Evolutionary conservation across 2,113 vertebrate species (phyloP), one percentile per base, ranked within the genome.

Genomic region (Pterocles orientalis): DNA sequence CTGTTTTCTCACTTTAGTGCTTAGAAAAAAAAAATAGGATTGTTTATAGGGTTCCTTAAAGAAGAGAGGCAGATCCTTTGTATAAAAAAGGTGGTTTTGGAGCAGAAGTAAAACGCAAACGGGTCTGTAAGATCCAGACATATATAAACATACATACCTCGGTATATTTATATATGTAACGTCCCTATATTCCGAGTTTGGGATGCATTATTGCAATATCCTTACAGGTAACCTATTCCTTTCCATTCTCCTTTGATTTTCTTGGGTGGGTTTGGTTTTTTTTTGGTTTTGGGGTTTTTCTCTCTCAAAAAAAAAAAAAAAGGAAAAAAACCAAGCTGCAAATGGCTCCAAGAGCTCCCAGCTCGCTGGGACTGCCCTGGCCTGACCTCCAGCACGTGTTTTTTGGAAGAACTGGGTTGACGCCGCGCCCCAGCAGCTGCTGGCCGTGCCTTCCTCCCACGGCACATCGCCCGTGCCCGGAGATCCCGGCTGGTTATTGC

Each of bases 91-190:
- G 84, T 25, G 61, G 61, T 69, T 89, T 88, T n/a, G 73, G 91
- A 91, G 88, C 58, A 64, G 72, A 54, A 89, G 81, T 76, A 83
- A 91, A 95, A 94, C 13, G 64, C 75, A 68, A 51, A 61, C 76
- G 94, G 91, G 72, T 88, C 84, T 90, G 1, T 90, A 90, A 94
- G 92, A 91, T 96, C 95, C 82, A 90, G 85, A 83, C 93, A 96
- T 96, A 96, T 88, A 97, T 75, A 95, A 96, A 97, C 94, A 97
- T 91, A 56, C 57, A 70, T 20, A 87, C 39, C 86, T 86, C 0
- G 9, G 92, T 94, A 82, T 88, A 90, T 91, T 97, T 92, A 94
- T 95, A 96, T 97, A 95, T 90, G 94, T 72, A 53, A 77, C 47
- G 73, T 88, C 82, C 45, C 76, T 19, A 72, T 72, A 82, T 8